These are phyloP conservation scores for Glyptemys insculpta DNA, from an alignment of 2,797 vertebrate species.

Conservation along the genomic window DNA sequence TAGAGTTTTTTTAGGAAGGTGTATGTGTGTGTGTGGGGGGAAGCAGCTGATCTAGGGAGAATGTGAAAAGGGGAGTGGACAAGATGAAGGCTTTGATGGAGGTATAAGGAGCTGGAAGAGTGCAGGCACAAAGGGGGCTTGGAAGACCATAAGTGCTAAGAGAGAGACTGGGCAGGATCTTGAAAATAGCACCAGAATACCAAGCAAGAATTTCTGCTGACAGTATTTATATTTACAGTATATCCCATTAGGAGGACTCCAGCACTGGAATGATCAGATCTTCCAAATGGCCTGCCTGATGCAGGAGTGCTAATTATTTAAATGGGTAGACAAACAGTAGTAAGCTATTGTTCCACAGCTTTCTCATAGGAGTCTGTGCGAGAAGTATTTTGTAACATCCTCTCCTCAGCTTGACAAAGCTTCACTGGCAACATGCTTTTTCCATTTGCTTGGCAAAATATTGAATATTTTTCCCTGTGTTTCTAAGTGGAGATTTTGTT, in stretches of 20 bases:
- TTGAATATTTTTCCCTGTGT: background rate
- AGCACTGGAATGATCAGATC: background rate
- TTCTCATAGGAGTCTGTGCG: background rate
- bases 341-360: background rate
- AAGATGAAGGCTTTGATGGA: background rate
- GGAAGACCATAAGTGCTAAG: background rate
- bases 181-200: background rate
- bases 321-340: background rate
- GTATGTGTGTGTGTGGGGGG: too few relatives aligned
- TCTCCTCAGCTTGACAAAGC: background rate
- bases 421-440: background rate
- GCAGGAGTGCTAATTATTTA: background rate
- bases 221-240: background rate
- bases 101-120: background rate
- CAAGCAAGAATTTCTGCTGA: background rate
- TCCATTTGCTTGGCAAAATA: background rate
- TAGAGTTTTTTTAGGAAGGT: background rate
- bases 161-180: background rate
- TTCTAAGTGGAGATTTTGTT: background rate
- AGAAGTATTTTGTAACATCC: background rate
- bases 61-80: background rate
- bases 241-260: background rate
- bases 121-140: background rate
- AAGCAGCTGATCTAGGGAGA: background rate
- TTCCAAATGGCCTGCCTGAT: background rate